Conservation (phyloP, 30 jellyfish, hydroid and myxozoan species). For the Aurelia sp. region DNA sequence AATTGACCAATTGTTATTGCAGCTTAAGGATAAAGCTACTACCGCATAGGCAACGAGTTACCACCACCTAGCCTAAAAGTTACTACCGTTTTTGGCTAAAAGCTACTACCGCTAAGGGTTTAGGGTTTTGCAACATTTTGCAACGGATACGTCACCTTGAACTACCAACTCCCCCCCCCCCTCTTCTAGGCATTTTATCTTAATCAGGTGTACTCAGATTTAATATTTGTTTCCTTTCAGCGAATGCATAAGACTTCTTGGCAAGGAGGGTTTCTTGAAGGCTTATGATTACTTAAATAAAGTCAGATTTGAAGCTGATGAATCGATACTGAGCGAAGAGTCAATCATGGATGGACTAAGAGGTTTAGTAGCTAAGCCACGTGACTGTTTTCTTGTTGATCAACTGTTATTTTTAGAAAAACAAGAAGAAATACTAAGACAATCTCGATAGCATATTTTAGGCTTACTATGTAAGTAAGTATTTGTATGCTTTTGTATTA, state of each 20-base stretch:
- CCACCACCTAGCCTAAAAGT: too few species aligned
- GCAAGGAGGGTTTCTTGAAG: constrained; percentile 71
- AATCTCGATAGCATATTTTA: constrained; percentile 6
- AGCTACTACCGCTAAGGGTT: too few species aligned
- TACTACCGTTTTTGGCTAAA: too few species aligned
- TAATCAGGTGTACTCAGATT: not conserved
- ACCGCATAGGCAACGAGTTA: too few species aligned
- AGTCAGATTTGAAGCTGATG: constrained; percentile 57
- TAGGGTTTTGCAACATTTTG: too few species aligned
- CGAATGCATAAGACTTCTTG: constrained; percentile 90
- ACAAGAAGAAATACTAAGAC: constrained; percentile 66
- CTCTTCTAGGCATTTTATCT: too few species aligned
- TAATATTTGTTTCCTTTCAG: constrained; percentile 31
- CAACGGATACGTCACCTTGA: too few species aligned
- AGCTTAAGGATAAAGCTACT: too few species aligned
- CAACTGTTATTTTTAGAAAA: constrained; percentile 86
- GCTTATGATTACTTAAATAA: constrained; percentile 73
- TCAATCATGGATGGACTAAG: constrained; percentile 71
- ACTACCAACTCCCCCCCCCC: too few species aligned
- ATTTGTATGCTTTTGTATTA: too few species aligned
- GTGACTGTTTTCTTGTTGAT: constrained; percentile 87
- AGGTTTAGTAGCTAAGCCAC: constrained; percentile 63
- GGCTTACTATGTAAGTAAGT: too few species aligned
- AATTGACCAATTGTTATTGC: too few species aligned
- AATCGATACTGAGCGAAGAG: constrained; percentile 60